phyloP scores from a whole-genome alignment of 2,888 invertebrate species.

The Lochmaea crataegi region DNA sequence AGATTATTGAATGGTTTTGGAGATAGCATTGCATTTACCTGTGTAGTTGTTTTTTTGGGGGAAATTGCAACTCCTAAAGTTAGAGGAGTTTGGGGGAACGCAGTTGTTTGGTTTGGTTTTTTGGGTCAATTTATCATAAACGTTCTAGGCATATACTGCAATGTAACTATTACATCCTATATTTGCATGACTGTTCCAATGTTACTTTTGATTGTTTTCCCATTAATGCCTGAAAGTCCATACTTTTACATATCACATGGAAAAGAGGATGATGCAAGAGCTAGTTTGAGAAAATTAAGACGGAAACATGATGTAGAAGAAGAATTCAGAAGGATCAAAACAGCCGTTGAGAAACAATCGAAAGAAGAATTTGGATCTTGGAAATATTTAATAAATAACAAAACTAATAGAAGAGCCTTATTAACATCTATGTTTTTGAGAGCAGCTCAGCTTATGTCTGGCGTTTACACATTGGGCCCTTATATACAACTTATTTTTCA shows the following conservation, averaged over 20 bases:
- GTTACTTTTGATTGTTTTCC: constrained; percentile 68
- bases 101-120: constrained; percentile 48
- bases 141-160: constrained; percentile 68
- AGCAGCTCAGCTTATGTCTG: constrained; percentile 55
- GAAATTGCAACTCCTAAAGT: constrained; percentile 56
- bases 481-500: constrained; percentile 58
- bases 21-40: constrained; percentile 50
- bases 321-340: constrained; percentile 50
- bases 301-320: constrained; percentile 49
- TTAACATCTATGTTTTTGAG: constrained; percentile 53
- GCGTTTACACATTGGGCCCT: constrained; percentile 52
- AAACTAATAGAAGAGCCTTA: constrained; percentile 55
- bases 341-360: constrained; percentile 54
- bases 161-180: constrained; percentile 67
- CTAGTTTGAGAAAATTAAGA: constrained; percentile 49
- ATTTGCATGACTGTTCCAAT: constrained; percentile 71
- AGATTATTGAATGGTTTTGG: constrained; percentile 53
- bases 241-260: constrained; percentile 54
- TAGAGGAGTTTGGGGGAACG: constrained; percentile 56
- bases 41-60: constrained; percentile 54
- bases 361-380: constrained; percentile 55
- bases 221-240: constrained; percentile 71
- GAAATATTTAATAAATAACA: constrained; percentile 54
- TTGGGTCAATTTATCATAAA: constrained; percentile 58
- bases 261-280: constrained; percentile 47